Evolutionary conservation across 2,797 vertebrate genomes (phyloP), one percentile per base, ranked within the genome.

Genomic region (Chanos chanos): DNA sequence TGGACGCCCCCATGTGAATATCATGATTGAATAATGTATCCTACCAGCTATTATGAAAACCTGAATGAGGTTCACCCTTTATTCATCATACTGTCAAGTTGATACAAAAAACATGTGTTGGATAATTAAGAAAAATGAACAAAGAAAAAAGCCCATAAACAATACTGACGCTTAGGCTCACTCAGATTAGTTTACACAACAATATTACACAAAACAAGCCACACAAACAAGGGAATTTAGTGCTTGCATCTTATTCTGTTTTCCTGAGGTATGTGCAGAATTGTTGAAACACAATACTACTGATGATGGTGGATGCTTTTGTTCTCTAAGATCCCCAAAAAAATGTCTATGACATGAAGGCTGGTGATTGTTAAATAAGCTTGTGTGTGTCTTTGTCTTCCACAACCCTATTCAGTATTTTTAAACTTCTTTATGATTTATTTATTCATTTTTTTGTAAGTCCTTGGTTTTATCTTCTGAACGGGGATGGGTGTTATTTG

Each of bases 311-410:
- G 15, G 3, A 47, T 0, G 51, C 61, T 76, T 83, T 80, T 83
- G 76, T 82, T 83, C 76, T 69, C 51, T 7, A 15, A 5, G 1
- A 79, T 74, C 83, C 82, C 81, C 82, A 71, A 76, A 73, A 68
- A 71, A 68, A 71, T 64, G 71, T 79, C 70, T 75, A 63, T 67
- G 66, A 64, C 72, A 66, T 47, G 43, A 56, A 78, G 63, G 64
- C 61, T 50, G 15, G 18, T 67, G 16, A 56, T 33, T 74, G 66
- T 83, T 76, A 82, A 81, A 77, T 64, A 61, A 70, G 69, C n/a
- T 18, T 66, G 70, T 74, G 62, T 74, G 62, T 71, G 73, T 64
- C 68, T 68, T 78, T 72, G 75, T 79, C 66, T 71, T 63, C 61
- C 25, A 54, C 72, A 63, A 65, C 64, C 75, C 68, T 70, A 57